These are phyloP conservation scores for Mycteria americana DNA, from an alignment of 2,797 vertebrate species.

Conservation along the genomic window DNA sequence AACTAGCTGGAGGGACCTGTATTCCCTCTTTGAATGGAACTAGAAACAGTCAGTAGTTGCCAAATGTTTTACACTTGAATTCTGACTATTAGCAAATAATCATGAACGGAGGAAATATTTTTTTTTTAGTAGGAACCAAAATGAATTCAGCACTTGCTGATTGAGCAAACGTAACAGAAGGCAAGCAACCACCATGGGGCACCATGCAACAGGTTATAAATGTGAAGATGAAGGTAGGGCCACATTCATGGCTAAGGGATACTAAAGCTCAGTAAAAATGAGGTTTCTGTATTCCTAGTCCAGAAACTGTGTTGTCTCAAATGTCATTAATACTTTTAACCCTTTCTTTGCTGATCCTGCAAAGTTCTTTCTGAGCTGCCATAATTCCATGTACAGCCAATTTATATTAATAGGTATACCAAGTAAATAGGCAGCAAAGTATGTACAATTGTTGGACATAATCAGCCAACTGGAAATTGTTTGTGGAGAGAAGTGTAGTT, in stretches of 20 bases:
- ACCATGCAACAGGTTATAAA: constrained; percentile 22
- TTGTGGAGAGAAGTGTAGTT: neutral
- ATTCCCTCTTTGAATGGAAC: neutral
- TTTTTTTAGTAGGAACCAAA: neutral
- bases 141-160: neutral
- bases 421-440: neutral
- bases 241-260: neutral
- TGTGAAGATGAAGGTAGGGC: fast-evolving
- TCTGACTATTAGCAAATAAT: neutral
- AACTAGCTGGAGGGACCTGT: neutral
- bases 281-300: neutral
- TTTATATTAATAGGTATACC: neutral
- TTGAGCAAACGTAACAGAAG: neutral
- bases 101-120: neutral
- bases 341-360: neutral
- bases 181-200: constrained; percentile 53
- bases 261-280: neutral
- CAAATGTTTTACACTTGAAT: neutral
- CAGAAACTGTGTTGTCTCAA: neutral
- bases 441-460: neutral
- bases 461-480: neutral
- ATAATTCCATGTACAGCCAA: neutral
- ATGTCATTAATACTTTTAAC: neutral
- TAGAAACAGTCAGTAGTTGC: neutral
- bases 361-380: neutral